Conservation (phyloP, 2,888 invertebrate genomes). For the Nephrotoma appendiculata region DNA sequence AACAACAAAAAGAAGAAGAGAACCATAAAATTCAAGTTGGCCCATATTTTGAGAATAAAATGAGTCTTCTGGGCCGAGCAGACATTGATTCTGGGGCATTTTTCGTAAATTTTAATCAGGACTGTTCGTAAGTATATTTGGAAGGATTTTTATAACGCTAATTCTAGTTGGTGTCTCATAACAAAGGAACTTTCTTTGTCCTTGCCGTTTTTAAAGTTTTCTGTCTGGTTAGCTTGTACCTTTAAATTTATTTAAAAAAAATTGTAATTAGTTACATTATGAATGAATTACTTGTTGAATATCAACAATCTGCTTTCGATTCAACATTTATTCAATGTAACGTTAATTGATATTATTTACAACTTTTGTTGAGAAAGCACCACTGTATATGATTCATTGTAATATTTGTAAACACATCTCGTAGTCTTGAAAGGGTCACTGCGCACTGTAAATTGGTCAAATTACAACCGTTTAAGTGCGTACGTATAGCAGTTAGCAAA, state of each 20-base stretch:
- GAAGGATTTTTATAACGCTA: background rate
- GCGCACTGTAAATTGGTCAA: background rate
- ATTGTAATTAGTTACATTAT: background rate
- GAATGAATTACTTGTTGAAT: background rate
- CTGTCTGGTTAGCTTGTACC: background rate
- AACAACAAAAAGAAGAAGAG: background rate
- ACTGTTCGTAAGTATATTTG: conserved; percentile 75
- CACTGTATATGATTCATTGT: background rate
- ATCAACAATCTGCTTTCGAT: background rate
- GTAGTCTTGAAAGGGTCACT: background rate
- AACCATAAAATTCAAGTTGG: background rate
- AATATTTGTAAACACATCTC: background rate
- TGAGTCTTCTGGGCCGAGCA: conserved; percentile 15
- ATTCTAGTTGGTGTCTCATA: background rate
- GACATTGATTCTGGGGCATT: conserved; percentile 58
- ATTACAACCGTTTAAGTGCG: background rate
- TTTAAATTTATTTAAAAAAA: background rate
- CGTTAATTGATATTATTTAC: background rate
- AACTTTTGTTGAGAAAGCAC: background rate
- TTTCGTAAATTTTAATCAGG: conserved; percentile 95
- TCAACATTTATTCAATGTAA: background rate
- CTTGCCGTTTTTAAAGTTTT: background rate
- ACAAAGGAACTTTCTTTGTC: conserved; percentile 4
- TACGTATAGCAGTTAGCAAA: background rate
- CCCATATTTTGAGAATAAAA: background rate